phyloP scores from a whole-genome alignment of 1,140 invertebrate species.

The Dinoponera quadriceps region DNA sequence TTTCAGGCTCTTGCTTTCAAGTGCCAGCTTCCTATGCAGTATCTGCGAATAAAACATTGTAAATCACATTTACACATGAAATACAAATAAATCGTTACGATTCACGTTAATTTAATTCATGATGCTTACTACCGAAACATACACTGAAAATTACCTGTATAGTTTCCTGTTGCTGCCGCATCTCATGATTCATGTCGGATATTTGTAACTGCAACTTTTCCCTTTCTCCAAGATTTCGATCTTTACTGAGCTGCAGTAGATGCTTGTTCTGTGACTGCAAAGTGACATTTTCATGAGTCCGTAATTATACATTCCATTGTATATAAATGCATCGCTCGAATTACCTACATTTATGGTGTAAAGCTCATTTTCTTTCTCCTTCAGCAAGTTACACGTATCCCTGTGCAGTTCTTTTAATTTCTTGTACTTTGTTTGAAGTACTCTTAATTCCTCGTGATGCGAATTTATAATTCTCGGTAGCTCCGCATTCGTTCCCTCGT shows the following conservation, averaged over 20 bases:
- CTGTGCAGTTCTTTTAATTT: slow-evolving; percentile 88
- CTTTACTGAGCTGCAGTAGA: slow-evolving; percentile 89
- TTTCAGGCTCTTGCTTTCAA: slow-evolving; percentile 90
- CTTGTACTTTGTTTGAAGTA: slow-evolving; percentile 89
- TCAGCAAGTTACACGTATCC: slow-evolving; percentile 87
- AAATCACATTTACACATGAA: not conserved
- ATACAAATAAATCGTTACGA: not conserved
- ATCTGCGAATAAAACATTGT: slow-evolving; percentile 76
- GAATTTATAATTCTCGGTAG: slow-evolving; percentile 90
- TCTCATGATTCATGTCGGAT: slow-evolving; percentile 87
- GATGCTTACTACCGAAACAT: slow-evolving; percentile 78
- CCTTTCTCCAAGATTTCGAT: slow-evolving; percentile 90
- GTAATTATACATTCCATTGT: slow-evolving; percentile 24
- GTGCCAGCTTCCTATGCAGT: slow-evolving; percentile 88
- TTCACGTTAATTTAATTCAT: not conserved
- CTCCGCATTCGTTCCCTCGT: slow-evolving; percentile 91
- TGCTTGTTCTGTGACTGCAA: slow-evolving; percentile 88
- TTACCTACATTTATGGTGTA: slow-evolving; percentile 85
- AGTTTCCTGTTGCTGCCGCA: slow-evolving; percentile 89
- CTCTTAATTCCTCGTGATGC: slow-evolving; percentile 91
- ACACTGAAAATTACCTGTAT: slow-evolving; percentile 85
- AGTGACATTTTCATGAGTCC: not conserved
- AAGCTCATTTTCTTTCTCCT: slow-evolving; percentile 89
- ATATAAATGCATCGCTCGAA: not conserved
- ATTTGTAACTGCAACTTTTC: slow-evolving; percentile 90